phyloP scores from a whole-genome alignment of 1,140 invertebrate species.

The Drosophila simulans region DNA sequence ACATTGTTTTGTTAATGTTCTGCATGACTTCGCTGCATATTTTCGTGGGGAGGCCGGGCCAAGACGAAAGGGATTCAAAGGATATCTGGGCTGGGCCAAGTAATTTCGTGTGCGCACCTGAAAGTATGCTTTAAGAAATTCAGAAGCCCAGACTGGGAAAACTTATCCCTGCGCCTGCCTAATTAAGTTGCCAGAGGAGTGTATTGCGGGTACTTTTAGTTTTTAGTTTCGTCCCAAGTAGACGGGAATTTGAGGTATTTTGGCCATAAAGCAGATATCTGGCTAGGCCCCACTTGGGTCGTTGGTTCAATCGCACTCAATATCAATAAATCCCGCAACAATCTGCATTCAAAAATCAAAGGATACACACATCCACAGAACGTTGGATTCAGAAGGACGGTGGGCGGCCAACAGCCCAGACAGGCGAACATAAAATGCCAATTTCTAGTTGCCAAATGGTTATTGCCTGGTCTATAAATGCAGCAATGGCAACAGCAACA shows the following conservation, averaged over 20 bases:
- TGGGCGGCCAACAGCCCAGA: conserved; percentile 32
- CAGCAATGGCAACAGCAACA: conserved; percentile 25
- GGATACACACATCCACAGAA: conserved; percentile 52
- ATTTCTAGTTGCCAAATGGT: conserved; percentile 82
- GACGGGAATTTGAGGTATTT: conserved; percentile 11
- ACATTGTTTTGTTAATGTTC: conserved; percentile 73
- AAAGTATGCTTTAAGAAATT: conserved; percentile 77
- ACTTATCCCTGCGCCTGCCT: conserved; percentile 26
- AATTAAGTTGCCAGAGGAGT: conserved; percentile 47
- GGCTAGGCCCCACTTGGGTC: conserved; percentile 5
- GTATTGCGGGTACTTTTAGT: conserved; percentile 12
- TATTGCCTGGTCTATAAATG: conserved; percentile 68
- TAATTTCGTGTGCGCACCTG: conserved; percentile 72
- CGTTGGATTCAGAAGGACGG: conserved; percentile 1
- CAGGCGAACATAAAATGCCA: conserved; percentile 79
- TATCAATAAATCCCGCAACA: conserved; percentile 75
- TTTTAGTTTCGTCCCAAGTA: neutral
- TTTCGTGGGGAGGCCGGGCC: conserved; percentile 20
- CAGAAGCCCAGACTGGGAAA: conserved; percentile 23
- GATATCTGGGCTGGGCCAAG: conserved; percentile 29
- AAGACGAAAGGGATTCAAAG: conserved; percentile 32
- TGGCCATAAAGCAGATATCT: conserved; percentile 1
- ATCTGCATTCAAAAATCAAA: conserved; percentile 82
- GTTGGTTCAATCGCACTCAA: conserved; percentile 57
- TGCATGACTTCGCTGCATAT: conserved; percentile 57